Base-by-base conservation (phyloP, 2,797 vertebrate genomes). In the Artibeus lituratus region DNA sequence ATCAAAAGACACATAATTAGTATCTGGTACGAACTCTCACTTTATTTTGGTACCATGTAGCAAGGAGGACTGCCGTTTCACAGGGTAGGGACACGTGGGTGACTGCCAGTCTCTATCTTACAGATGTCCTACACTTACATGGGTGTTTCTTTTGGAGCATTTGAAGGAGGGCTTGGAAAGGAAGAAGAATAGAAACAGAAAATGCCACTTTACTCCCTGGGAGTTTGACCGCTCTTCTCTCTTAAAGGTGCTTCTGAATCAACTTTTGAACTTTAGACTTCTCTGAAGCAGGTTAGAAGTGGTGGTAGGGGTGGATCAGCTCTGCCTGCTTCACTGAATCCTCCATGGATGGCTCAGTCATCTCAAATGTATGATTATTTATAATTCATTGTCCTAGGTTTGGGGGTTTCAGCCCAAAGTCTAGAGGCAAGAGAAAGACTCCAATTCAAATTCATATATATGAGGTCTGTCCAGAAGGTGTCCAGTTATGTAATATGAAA, bases 321-420 rank as follows among this genome's bases (percentile, higher is more conserved):
- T 94, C 35, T 92, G 10, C 21, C 84, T 8, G 70, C 55, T 94
- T 89, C 22, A 19, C 16, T 11, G 14, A 87, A 35, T 72, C 32
- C 18, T 94, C 35, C 35, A 37, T 62, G 42, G 82, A 76, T 44
- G 49, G 51, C 37, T 51, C 74, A 80, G 81, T 67, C 10, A 70
- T 88, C 86, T 93, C 74, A 90, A 95, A 94, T 78, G 26, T 51
- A 26, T 5, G 4, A 55, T 80, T 97, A 97, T 97, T 97, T 95
- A 95, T 95, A 97, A 72, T 37, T 70, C 55, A 97, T 97, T 97
- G 96, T 97, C 97, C 86, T 97, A 57, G 42, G 32, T 91, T 94
- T 97, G 80, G 78, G 90, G 65, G 53, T 29, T 92, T 94, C 74
- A 95, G 95, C 86, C 95, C 95, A 89, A 97, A 89, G 78, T 96